phyloP scores from a whole-genome alignment of 1,140 invertebrate genomes.

The Pantala flavescens region DNA sequence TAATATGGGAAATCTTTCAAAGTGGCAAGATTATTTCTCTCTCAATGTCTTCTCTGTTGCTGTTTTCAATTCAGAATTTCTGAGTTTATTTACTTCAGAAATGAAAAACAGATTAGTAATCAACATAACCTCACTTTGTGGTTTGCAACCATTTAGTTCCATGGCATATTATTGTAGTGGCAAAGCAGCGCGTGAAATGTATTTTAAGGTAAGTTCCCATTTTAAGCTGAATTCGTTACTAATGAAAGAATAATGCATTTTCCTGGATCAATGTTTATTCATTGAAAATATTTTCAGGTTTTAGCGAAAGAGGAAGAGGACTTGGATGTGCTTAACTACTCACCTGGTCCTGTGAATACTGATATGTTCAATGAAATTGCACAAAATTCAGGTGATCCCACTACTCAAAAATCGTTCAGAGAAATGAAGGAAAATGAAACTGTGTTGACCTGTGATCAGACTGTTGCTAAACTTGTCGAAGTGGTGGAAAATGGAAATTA shows the following conservation, averaged over 20 bases:
- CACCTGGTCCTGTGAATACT: conserved; percentile 86
- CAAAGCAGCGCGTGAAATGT: conserved; percentile 87
- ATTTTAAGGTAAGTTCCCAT: conserved; percentile 52
- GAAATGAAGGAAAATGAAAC: conserved; percentile 43
- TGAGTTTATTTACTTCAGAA: conserved; percentile 42
- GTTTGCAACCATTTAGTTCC: conserved; percentile 60
- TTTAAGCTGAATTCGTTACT: no score
- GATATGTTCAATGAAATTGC: conserved; percentile 70
- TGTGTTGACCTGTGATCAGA: conserved; percentile 63
- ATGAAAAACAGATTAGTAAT: conserved; percentile 50
- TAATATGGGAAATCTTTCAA: conserved; percentile 46
- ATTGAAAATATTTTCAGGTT: conserved; percentile 25
- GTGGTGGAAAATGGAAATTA: conserved; percentile 63
- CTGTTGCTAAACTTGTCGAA: conserved; percentile 58
- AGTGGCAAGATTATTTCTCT: conserved; percentile 57
- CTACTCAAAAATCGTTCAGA: conserved; percentile 49
- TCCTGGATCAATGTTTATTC: no score
- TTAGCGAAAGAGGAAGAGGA: conserved; percentile 70
- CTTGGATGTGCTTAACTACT: conserved; percentile 76
- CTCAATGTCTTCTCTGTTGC: conserved; percentile 66
- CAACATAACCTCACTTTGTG: conserved; percentile 81
- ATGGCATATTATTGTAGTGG: conserved; percentile 73
- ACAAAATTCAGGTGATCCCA: conserved; percentile 44
- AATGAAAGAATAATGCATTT: no score
- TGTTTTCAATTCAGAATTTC: conserved; percentile 65